These are phyloP conservation scores for Numenius arquata DNA, from an alignment of 2,113 vertebrate species.

Conservation along the genomic window DNA sequence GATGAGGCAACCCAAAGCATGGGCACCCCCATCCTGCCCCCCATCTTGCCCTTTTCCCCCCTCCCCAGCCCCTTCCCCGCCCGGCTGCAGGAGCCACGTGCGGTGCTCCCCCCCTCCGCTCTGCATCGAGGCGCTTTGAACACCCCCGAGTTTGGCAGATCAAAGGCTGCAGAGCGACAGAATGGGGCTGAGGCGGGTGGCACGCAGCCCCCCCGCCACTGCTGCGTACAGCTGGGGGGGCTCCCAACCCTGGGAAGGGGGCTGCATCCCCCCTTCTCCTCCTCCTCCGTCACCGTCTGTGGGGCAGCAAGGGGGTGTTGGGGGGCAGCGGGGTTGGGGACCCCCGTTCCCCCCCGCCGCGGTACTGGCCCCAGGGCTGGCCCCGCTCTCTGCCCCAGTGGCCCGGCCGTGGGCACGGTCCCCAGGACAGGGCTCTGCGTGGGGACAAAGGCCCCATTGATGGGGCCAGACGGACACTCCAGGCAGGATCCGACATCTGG, in stretches of 20 bases:
- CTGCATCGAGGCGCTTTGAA: neutral
- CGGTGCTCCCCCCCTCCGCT: neutral
- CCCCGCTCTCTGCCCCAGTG: neutral
- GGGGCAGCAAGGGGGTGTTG: neutral
- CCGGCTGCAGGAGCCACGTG: neutral
- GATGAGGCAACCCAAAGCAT: neutral
- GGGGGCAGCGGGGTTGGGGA: neutral
- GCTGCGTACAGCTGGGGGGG: neutral
- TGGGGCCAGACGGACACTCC: slow-evolving; percentile 18
- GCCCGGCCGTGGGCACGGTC: neutral
- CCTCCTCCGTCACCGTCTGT: neutral
- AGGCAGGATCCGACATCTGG: neutral
- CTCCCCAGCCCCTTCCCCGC: neutral
- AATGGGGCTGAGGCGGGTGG: neutral
- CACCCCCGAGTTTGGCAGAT: neutral
- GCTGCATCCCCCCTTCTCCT: too few relatives aligned
- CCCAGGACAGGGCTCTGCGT: neutral
- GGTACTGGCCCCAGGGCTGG: neutral
- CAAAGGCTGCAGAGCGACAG: neutral
- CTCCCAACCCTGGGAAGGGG: neutral
- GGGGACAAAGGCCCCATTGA: slow-evolving; percentile 65
- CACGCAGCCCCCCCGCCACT: neutral
- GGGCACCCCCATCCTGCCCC: neutral
- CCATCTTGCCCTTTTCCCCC: neutral
- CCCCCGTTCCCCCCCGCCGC: rapidly evolving